These are phyloP conservation scores for Caradrina kadenii DNA, from an alignment of 2,888 invertebrate species.

Conservation along the genomic window DNA sequence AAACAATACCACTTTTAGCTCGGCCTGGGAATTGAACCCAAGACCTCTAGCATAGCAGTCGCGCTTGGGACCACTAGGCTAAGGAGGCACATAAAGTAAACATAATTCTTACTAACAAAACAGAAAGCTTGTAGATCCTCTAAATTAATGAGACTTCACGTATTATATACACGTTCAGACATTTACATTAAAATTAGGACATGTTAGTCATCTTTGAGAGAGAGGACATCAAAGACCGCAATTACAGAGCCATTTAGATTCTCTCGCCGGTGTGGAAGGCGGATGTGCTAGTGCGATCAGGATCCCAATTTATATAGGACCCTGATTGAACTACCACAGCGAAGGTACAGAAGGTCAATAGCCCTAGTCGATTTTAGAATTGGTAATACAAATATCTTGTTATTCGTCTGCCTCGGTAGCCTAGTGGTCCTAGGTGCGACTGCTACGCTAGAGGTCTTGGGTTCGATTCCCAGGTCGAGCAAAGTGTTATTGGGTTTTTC, in stretches of 20 bases:
- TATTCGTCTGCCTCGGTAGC: no score
- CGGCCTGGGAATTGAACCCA: no score
- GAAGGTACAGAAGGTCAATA: not conserved
- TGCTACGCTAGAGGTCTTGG: no score
- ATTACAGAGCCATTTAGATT: constrained; percentile 44
- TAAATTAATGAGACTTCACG: not conserved
- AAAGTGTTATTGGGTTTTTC: no score
- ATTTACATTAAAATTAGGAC: constrained; percentile 15
- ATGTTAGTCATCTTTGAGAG: constrained; percentile 14
- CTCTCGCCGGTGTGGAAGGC: constrained; percentile 14
- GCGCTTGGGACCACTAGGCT: no score
- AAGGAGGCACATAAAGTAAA: no score
- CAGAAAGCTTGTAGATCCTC: not conserved
- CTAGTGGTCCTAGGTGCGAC: no score
- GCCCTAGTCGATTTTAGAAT: no score
- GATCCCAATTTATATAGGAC: constrained; percentile 27
- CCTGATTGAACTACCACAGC: not conserved
- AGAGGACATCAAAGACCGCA: constrained; percentile 19
- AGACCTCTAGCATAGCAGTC: no score
- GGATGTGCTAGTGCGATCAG: not conserved
- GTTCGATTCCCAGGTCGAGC: no score
- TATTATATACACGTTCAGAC: constrained; percentile 15
- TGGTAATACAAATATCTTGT: no score
- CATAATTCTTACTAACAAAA: not conserved
- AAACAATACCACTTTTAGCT: no score